These are phyloP conservation scores for Tragulus kanchil DNA, from an alignment of 2,113 vertebrate species.

Conservation along the genomic window DNA sequence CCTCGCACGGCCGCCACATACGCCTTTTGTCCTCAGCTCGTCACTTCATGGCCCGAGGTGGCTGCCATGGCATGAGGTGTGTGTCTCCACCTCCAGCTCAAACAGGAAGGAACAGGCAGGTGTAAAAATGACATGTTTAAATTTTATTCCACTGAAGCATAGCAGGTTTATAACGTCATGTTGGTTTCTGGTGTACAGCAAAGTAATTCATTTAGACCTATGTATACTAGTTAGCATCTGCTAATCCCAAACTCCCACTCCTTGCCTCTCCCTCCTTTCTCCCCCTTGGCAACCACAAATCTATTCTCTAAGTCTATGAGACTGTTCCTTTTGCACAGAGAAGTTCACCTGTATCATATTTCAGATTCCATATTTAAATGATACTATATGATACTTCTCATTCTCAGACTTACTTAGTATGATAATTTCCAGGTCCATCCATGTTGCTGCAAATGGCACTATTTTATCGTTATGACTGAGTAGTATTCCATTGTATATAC, in stretches of 20 bases:
- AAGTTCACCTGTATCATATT: not conserved
- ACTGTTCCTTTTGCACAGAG: not conserved
- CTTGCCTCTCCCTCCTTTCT: not conserved
- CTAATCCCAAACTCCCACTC: not conserved
- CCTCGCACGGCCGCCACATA: not conserved
- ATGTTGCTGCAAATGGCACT: too few relatives aligned
- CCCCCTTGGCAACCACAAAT: not conserved
- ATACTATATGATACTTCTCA: accelerated
- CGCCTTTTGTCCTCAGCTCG: not conserved
- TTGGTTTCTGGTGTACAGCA: not conserved
- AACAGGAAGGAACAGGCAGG: not conserved
- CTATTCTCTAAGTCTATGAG: not conserved
- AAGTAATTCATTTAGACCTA: not conserved
- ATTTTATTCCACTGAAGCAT: too few relatives aligned
- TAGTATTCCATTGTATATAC: accelerated
- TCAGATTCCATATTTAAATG: not conserved
- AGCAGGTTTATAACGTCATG: not conserved
- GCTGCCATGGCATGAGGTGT: not conserved
- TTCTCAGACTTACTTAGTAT: not conserved
- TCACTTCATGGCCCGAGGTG: not conserved
- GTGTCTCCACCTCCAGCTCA: not conserved
- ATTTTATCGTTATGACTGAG: too few relatives aligned
- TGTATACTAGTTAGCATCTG: not conserved
- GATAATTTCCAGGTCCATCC: too few relatives aligned
- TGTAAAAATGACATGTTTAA: not conserved